These are phyloP conservation scores for Platanista minor DNA, from an alignment of 2,113 vertebrate genomes.

Conservation along the genomic window DNA sequence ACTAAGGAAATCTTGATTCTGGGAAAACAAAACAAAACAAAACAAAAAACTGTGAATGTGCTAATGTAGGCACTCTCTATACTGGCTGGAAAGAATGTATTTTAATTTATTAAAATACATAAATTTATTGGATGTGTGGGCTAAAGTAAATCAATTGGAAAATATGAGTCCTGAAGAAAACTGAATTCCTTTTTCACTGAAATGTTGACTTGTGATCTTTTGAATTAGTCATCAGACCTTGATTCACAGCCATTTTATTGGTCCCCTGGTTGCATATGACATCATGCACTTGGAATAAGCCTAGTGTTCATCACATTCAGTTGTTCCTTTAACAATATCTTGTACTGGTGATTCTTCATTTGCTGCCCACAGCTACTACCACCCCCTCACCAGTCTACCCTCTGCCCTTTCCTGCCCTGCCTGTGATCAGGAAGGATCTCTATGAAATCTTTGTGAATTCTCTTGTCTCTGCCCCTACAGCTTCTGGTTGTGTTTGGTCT, in stretches of 20 bases:
- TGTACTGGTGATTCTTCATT: neutral
- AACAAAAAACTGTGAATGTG: neutral
- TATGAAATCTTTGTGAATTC: no score
- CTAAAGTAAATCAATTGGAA: neutral
- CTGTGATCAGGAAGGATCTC: neutral
- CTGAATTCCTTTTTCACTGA: neutral
- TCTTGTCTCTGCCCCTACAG: neutral
- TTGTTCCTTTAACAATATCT: neutral
- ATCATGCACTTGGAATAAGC: no score
- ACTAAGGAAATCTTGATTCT: neutral
- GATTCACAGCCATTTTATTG: neutral
- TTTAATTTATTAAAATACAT: neutral
- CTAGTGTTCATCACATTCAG: neutral
- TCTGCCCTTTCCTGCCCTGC: neutral
- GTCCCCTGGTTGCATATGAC: no score
- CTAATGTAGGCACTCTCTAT: neutral
- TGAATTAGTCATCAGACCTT: neutral
- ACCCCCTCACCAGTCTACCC: neutral
- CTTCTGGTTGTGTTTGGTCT: neutral
- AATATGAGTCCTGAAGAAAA: neutral
- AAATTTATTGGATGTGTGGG: no score
- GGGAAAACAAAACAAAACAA: accelerated
- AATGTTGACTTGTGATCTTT: neutral
- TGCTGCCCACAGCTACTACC: neutral
- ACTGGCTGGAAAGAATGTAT: neutral